These are phyloP conservation scores for Conus ventricosus DNA, from an alignment of 1,140 invertebrate species.

Conservation along the genomic window DNA sequence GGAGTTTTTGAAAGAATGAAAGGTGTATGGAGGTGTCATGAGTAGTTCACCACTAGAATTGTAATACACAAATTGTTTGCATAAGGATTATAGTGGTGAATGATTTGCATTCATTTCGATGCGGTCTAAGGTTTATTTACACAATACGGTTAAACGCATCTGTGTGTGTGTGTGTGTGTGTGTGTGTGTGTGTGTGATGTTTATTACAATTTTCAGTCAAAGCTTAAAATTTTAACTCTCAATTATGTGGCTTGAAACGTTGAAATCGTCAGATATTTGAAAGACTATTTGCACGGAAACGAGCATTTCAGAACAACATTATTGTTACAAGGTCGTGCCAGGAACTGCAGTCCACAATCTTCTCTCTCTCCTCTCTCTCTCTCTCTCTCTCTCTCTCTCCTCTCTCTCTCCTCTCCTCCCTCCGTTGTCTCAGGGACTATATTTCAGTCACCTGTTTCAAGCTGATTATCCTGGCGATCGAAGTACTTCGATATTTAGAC, in stretches of 20 bases:
- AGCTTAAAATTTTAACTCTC: too few species aligned
- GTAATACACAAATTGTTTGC: too few species aligned
- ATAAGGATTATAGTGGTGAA: too few species aligned
- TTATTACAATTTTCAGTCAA: neutral
- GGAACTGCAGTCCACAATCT: neutral
- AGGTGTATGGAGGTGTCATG: too few species aligned
- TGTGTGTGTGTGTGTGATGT: conserved; percentile 7
- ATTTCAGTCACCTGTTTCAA: neutral
- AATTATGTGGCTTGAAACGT: too few species aligned
- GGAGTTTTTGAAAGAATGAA: too few species aligned
- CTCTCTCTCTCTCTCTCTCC: neutral
- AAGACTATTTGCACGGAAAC: neutral
- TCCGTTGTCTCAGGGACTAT: neutral
- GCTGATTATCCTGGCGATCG: too few species aligned
- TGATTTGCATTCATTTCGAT: neutral
- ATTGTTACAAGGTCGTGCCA: neutral
- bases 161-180: neutral
- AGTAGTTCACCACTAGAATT: too few species aligned
- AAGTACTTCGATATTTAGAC: too few species aligned
- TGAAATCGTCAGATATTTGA: neutral
- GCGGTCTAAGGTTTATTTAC: neutral
- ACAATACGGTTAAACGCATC: neutral
- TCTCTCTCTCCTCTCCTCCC: too few species aligned
- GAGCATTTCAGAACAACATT: neutral
- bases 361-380: too few species aligned